Percentiles rank a stretch among this genome's conserved stretches.
phyloP scores from a whole-genome alignment of 2,113 vertebrate genomes.

The Steatornis caripensis region DNA sequence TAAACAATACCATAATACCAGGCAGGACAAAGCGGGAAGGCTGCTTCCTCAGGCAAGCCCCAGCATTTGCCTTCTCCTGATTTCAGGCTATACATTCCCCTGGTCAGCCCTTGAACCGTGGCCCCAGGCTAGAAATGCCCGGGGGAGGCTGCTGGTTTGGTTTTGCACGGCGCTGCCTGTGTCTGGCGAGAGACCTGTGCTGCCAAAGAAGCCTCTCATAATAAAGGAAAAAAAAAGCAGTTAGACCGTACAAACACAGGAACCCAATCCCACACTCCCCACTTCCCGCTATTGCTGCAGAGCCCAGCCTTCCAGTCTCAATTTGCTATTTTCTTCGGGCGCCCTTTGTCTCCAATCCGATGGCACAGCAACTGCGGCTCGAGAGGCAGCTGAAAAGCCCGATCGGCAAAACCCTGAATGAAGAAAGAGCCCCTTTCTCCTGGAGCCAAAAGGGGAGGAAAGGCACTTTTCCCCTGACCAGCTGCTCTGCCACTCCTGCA shows the following conservation, averaged over 20 bases:
- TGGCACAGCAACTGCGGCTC: constrained; percentile 4
- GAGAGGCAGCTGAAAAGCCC: constrained; percentile 46
- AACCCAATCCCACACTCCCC: constrained; percentile 27
- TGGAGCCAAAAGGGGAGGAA: constrained; percentile 1
- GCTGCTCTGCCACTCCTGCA: constrained; percentile 16
- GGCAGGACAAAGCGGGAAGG: constrained; percentile 42
- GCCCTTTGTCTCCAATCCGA: constrained; percentile 32
- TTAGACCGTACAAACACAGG: constrained; percentile 16
- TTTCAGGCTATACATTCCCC: not conserved
- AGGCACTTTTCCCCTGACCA: constrained; percentile 25
- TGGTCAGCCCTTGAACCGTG: not conserved
- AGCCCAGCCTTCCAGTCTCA: not conserved
- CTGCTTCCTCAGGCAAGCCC: constrained; percentile 47
- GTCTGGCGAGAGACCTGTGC: not conserved
- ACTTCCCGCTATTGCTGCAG: constrained; percentile 37
- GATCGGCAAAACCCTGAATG: not conserved
- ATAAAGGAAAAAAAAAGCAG: not conserved
- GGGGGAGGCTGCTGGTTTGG: not conserved
- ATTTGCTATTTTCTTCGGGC: not conserved
- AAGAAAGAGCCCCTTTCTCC: constrained; percentile 45
- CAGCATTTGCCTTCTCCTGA: not conserved
- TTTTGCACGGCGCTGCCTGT: not conserved
- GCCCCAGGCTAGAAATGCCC: not conserved
- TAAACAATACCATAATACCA: constrained; percentile 59
- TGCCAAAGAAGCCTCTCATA: not conserved